Conservation (phyloP, 2,113 vertebrate genomes). For the Meriones unguiculatus region DNA sequence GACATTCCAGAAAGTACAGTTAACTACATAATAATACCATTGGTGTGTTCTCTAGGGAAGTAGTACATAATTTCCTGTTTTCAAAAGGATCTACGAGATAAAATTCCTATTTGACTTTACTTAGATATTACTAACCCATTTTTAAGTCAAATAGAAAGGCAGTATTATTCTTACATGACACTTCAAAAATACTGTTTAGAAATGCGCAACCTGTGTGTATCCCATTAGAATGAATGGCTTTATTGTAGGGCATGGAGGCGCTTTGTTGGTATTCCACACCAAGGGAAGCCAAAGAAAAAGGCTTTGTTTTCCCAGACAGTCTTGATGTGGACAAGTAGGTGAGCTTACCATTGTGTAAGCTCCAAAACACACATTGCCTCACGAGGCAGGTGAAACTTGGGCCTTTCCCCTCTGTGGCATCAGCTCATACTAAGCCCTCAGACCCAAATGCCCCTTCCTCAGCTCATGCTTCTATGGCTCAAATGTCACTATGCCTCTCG, state of each 20-base stretch:
- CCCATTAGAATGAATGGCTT: background rate
- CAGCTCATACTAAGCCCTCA: constrained; percentile 4
- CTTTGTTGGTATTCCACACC: constrained; percentile 1
- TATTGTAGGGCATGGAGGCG: background rate
- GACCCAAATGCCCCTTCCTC: background rate
- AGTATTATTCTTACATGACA: background rate
- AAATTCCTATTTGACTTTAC: constrained; percentile 34
- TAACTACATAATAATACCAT: background rate
- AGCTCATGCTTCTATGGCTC: constrained; percentile 16
- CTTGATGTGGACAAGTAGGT: constrained; percentile 23
- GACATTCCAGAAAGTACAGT: background rate
- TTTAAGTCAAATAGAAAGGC: background rate
- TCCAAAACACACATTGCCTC: constrained; percentile 16
- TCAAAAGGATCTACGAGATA: background rate
- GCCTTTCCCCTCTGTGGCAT: background rate
- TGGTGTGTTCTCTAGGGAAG: background rate
- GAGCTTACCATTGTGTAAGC: background rate
- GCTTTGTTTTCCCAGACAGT: constrained; percentile 29
- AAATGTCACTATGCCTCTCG: background rate
- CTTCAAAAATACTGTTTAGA: background rate
- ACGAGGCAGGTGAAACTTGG: background rate
- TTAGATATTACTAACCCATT: background rate
- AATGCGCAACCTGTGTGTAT: background rate
- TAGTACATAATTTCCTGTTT: background rate
- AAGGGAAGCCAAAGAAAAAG: constrained; percentile 42